Evolutionary conservation across 2,113 vertebrate species (phyloP).

Genomic region (Corythoichthys intestinalis): DNA sequence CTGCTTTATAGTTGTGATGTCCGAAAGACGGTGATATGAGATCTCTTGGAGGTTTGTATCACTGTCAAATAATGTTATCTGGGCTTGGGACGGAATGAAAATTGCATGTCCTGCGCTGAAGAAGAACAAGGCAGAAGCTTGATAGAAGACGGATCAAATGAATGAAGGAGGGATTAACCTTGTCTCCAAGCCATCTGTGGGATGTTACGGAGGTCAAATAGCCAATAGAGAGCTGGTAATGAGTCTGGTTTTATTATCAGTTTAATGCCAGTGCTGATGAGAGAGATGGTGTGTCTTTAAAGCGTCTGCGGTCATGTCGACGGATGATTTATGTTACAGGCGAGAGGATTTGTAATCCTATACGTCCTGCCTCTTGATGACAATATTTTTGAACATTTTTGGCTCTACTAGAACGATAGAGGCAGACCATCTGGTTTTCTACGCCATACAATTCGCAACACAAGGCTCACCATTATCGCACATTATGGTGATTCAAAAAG

Average conservation of each 20-base stretch:
- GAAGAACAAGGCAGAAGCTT: not conserved
- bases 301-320: conserved; percentile 3
- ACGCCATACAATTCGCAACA: no score
- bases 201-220: conserved; percentile 9
- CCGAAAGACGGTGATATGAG: not conserved
- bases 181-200: not conserved
- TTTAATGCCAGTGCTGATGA: conserved; percentile 18
- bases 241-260: conserved; percentile 9
- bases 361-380: not conserved
- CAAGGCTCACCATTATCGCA: no score
- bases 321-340: conserved; percentile 10
- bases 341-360: not conserved
- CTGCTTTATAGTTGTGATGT: no score
- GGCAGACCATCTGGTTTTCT: no score
- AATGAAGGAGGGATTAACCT: conserved; percentile 11
- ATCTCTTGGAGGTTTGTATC: not conserved
- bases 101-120: not conserved
- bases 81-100: not conserved
- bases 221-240: conserved; percentile 15
- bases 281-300: conserved; percentile 9
- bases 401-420: no score
- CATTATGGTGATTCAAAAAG: no score
- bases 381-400: not conserved
- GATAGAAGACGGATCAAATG: not conserved
- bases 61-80: not conserved